Evolutionary conservation across 2,888 invertebrate species (phyloP).

Genomic region (Habroteleia sp.): DNA sequence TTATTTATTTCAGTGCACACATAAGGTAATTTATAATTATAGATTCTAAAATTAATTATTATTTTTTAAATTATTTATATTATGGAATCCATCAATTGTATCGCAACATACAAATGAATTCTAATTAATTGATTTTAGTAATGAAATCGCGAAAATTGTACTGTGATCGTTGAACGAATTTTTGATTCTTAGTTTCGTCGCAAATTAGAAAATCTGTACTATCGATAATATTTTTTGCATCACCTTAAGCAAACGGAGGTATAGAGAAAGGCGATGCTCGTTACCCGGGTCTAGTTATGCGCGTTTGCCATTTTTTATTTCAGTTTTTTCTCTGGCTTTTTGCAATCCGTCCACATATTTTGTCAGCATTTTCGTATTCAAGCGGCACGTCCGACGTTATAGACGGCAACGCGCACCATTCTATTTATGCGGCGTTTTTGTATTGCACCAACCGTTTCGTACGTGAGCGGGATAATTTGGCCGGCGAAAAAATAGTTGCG

Average conservation of each 20-base stretch:
- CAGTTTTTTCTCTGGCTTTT: constrained; percentile 28
- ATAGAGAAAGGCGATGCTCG: constrained; percentile 27
- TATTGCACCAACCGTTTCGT: constrained; percentile 56
- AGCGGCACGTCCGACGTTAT: constrained; percentile 46
- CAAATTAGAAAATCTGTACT: too few species aligned
- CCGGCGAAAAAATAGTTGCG: constrained; percentile 36
- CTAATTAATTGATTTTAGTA: too few species aligned
- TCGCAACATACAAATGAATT: too few species aligned
- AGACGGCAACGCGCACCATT: constrained; percentile 55
- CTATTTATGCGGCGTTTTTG: constrained; percentile 60
- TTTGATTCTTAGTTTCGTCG: too few species aligned
- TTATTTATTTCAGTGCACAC: too few species aligned
- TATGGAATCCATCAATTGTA: too few species aligned
- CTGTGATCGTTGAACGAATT: too few species aligned
- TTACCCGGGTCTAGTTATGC: constrained; percentile 36
- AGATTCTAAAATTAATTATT: too few species aligned
- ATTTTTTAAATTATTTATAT: too few species aligned
- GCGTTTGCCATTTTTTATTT: constrained; percentile 37
- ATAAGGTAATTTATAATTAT: too few species aligned
- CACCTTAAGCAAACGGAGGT: not conserved
- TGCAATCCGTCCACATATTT: constrained; percentile 58
- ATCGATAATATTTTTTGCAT: too few species aligned
- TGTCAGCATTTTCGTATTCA: constrained; percentile 58
- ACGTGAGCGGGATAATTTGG: constrained; percentile 61
- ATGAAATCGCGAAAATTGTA: too few species aligned